Evolutionary conservation across 2,888 invertebrate genomes (phyloP), one percentile per base, ranked within the genome.

Genomic region (Odontocerum albicorne): DNA sequence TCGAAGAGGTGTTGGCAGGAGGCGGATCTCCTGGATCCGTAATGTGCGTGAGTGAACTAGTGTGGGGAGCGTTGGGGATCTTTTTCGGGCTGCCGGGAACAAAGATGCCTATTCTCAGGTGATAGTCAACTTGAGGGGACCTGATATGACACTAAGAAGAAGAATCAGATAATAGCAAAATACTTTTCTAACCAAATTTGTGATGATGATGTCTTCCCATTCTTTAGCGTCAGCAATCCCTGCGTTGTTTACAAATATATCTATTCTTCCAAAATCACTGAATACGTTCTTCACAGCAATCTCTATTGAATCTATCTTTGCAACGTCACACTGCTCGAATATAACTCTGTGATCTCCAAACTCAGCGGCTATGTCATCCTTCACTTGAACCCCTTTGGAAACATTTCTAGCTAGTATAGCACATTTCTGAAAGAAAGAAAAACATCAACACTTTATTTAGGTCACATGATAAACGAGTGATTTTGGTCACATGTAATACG

Each of bases 271-370:
- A 62, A 72, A 73, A 3, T 62, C 63, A 8, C 65, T 57, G 7
- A 67, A 45, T 1, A 70, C 64, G 8, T 66, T 65, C 33, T 71
- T 69, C 17, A 70, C 74, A 3, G 74, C 69, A 46, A 57, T 72
- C 66, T 74, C 72, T 38, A 80, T 62, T 57, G 81, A 72, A 10
- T 64, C 62, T 12, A 62, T 36, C 12, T 70, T 72, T 0, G 73
- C 72, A 7, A 82, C 79, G 44, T 83, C 79, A 53, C 76, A 75
- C 57, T 72, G 72, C 4, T 77, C 65, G 62, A 77, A 83, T 2
- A 71, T 64, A 0, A 72, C 75, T 59, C 70, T 75, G 13, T 70
- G 68, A 4, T 65, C 60, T 1, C 79, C 81, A 51, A 74, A 71
- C 61, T 67, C 68, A 4, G 68, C 70, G 0, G 67, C 70, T 0